These are phyloP conservation scores for Hyposoter dolosus DNA, from an alignment of 2,888 invertebrate genomes.

Conservation along the genomic window DNA sequence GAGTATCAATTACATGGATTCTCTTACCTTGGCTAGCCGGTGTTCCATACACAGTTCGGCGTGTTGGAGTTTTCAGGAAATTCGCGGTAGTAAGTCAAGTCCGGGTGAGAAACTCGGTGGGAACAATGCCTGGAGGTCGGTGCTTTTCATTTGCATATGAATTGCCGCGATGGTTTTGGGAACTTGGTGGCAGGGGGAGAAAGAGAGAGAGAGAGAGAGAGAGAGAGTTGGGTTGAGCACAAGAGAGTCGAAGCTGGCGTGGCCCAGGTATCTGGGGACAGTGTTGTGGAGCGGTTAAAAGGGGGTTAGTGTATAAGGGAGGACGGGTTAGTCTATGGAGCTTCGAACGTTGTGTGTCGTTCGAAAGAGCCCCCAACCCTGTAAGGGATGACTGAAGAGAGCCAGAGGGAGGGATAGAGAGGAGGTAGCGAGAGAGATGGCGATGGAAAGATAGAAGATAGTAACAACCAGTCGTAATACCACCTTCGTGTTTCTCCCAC, in stretches of 20 bases:
- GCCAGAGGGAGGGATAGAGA: neutral
- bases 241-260: slow-evolving; percentile 12
- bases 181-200: slow-evolving; percentile 24
- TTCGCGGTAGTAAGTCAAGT: slow-evolving; percentile 84
- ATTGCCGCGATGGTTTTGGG: slow-evolving; percentile 76
- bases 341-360: slow-evolving; percentile 44
- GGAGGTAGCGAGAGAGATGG: slow-evolving; percentile 8
- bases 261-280: slow-evolving; percentile 21
- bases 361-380: slow-evolving; percentile 33
- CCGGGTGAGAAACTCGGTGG: slow-evolving; percentile 69
- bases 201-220: neutral
- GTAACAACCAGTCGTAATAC: slow-evolving; percentile 64
- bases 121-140: slow-evolving; percentile 82
- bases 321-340: slow-evolving; percentile 28
- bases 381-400: slow-evolving; percentile 26
- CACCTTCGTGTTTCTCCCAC: slow-evolving; percentile 62
- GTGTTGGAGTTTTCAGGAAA: slow-evolving; percentile 82
- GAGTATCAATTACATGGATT: slow-evolving; percentile 83
- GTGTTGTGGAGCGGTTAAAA: slow-evolving; percentile 21
- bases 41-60: neutral
- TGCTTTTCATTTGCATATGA: slow-evolving; percentile 84
- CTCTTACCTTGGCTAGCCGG: slow-evolving; percentile 61
- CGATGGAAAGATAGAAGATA: slow-evolving; percentile 8
- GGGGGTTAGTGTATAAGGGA: slow-evolving; percentile 16
- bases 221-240: slow-evolving; percentile 34